A percentile compares a stretch with the other conserved stretches of the same genome.
Conservation (phyloP, 2,113 vertebrate genomes). For the Columba janthina region DNA sequence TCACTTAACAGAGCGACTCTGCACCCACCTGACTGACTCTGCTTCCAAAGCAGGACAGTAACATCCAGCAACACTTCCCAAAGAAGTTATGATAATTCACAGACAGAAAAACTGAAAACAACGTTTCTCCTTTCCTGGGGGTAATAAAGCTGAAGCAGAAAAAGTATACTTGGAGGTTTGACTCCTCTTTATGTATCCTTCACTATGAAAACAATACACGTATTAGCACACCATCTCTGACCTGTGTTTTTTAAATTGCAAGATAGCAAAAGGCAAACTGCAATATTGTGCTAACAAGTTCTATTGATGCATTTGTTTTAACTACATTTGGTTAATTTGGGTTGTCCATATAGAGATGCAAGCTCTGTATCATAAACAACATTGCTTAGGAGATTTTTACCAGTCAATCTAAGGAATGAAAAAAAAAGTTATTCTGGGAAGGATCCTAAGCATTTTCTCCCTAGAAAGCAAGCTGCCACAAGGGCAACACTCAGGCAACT, state of each 20-base stretch:
- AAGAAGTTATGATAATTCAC: background rate
- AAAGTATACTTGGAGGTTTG: rapidly evolving
- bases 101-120: background rate
- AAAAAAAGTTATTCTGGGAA: background rate
- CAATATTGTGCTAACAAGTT: background rate
- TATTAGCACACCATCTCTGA: background rate
- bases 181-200: background rate
- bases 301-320: background rate
- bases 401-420: background rate
- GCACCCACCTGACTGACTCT: background rate
- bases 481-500: background rate
- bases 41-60: background rate
- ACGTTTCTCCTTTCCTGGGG: background rate
- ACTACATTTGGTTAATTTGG: background rate
- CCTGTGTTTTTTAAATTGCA: background rate
- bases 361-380: background rate
- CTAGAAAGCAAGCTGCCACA: background rate
- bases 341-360: background rate
- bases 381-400: background rate
- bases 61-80: background rate
- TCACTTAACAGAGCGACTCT: background rate
- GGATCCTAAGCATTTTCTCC: background rate
- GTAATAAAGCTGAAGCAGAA: background rate
- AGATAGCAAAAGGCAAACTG: background rate
- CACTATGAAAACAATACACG: background rate